phyloP scores from a whole-genome alignment of 2,797 vertebrate genomes.

The Hemitrygon akajei region DNA sequence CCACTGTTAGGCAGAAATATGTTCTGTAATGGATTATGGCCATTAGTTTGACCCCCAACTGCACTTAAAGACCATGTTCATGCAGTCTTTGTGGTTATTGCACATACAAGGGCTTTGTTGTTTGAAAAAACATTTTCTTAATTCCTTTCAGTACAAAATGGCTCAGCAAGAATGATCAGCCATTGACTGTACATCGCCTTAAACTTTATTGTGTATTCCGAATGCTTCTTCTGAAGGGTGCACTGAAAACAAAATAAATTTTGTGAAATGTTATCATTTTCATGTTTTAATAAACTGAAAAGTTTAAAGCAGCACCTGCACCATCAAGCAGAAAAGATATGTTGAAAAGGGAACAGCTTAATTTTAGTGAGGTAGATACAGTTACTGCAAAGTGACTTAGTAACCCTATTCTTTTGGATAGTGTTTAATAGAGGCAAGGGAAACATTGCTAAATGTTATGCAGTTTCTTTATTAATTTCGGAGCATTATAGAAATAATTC shows the following conservation, averaged over 20 bases:
- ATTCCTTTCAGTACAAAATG: not conserved
- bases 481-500: not conserved
- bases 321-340: not conserved
- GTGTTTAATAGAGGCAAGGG: not conserved
- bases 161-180: not conserved
- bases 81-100: constrained; percentile 3
- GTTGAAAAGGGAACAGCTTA: not conserved
- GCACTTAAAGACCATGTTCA: not conserved
- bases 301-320: not conserved
- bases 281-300: not conserved
- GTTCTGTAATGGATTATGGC: constrained; percentile 1
- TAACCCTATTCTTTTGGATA: not conserved
- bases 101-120: not conserved
- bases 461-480: not conserved
- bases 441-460: not conserved
- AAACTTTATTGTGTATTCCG: not conserved
- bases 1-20: not conserved
- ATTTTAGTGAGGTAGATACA: not conserved
- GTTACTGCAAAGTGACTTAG: not conserved
- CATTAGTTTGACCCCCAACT: constrained; percentile 29
- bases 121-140: constrained; percentile 18
- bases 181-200: not conserved
- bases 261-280: not conserved
- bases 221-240: not conserved
- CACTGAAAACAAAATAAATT: not conserved